phyloP scores from a whole-genome alignment of 2,113 vertebrate species.

The Microtus montanus region DNA sequence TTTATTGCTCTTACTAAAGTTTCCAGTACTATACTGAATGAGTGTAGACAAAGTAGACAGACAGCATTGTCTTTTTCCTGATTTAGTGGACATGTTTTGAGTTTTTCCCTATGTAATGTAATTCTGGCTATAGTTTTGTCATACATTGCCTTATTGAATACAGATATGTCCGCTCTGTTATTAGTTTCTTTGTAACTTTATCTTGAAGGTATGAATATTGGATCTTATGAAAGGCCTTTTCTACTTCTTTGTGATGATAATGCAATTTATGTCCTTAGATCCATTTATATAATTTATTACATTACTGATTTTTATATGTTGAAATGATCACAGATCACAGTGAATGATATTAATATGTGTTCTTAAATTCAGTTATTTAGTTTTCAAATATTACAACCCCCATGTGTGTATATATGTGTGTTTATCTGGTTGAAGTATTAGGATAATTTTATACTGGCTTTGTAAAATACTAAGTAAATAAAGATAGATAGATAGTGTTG shows the following conservation, averaged over 20 bases:
- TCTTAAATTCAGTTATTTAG: background rate
- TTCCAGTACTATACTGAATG: background rate
- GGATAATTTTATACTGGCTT: background rate
- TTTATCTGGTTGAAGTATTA: background rate
- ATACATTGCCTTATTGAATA: background rate
- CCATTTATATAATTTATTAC: background rate
- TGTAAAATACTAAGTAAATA: background rate
- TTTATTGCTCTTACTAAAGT: background rate
- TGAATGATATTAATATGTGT: background rate
- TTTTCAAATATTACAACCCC: background rate
- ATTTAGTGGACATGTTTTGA: background rate
- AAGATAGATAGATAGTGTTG: background rate
- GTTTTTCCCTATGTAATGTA: background rate
- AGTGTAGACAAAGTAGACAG: background rate
- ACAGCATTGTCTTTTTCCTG: background rate
- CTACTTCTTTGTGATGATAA: background rate
- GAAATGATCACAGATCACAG: background rate
- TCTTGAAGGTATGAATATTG: background rate
- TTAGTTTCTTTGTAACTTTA: background rate
- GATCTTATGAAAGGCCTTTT: background rate
- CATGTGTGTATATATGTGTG: background rate
- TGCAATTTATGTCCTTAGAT: background rate
- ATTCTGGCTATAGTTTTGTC: background rate
- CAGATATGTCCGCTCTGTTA: background rate
- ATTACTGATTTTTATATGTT: background rate